Percentiles rank a stretch among this genome's conserved stretches.
Evolutionary conservation across 2,888 invertebrate genomes (phyloP).

Genomic region (Acronicta alni): DNA sequence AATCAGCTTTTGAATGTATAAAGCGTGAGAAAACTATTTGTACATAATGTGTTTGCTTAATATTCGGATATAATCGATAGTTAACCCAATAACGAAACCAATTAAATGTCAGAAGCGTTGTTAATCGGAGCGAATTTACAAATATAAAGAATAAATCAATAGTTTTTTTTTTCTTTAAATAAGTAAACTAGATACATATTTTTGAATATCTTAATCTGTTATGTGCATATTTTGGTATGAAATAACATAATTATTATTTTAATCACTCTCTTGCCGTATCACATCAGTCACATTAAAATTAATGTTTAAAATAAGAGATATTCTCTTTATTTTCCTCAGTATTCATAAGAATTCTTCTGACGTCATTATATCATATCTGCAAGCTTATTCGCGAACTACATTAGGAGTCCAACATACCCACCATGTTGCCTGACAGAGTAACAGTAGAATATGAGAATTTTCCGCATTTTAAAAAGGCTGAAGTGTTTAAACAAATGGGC

Average conservation of each 20-base stretch:
- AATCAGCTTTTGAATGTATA: background rate
- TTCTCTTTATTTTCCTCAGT: background rate
- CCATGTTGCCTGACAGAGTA: too few species aligned
- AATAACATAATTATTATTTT: constrained; percentile 11
- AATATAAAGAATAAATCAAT: constrained; percentile 48
- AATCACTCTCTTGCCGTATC: constrained; percentile 12
- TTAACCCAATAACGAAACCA: constrained; percentile 43
- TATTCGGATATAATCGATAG: constrained; percentile 37
- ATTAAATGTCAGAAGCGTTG: constrained; percentile 40
- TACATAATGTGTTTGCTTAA: constrained; percentile 30
- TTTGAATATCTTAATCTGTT: constrained; percentile 50
- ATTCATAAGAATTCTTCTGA: too few species aligned
- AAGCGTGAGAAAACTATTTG: constrained; percentile 42
- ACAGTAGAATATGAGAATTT: too few species aligned
- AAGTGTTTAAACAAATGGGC: too few species aligned
- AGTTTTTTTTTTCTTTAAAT: constrained; percentile 38
- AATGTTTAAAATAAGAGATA: background rate
- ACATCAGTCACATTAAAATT: background rate
- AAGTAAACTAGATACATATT: constrained; percentile 51
- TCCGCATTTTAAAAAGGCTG: too few species aligned
- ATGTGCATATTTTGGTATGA: constrained; percentile 39
- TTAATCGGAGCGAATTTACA: constrained; percentile 38
- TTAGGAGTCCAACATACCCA: too few species aligned
- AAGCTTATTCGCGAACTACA: too few species aligned
- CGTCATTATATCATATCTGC: too few species aligned